Evolutionary conservation across 2,113 vertebrate species (phyloP).

Genomic region (Vireo altiloquus): DNA sequence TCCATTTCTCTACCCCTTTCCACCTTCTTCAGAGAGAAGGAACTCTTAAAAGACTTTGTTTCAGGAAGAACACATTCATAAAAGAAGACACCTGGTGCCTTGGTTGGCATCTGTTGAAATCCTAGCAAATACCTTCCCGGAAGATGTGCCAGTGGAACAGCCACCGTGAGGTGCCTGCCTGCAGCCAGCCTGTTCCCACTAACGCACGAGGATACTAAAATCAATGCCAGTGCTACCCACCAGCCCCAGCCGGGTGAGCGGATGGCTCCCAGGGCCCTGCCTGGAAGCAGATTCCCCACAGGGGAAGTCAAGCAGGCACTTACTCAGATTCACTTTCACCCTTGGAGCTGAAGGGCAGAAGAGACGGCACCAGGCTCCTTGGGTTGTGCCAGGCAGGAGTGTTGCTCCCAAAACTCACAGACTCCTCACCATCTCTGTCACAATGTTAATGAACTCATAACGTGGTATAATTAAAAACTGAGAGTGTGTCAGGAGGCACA

Average conservation of each 20-base stretch:
- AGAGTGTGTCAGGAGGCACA: neutral
- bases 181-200: neutral
- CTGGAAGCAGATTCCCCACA: fast-evolving
- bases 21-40: fast-evolving
- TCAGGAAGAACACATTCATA: fast-evolving
- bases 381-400: neutral
- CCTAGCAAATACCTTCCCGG: fast-evolving
- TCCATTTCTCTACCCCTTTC: neutral
- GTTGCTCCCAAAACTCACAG: neutral
- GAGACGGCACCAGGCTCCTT: fast-evolving
- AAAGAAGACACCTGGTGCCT: neutral
- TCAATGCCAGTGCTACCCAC: neutral
- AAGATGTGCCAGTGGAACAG: neutral
- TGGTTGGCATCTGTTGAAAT: neutral
- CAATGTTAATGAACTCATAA: neutral
- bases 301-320: neutral
- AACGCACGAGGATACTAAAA: fast-evolving
- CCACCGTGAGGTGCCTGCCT: neutral
- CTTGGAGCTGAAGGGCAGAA: neutral
- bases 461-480: neutral
- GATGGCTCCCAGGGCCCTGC: neutral
- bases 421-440: neutral
- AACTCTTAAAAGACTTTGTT: neutral
- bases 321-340: neutral
- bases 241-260: fast-evolving